Evolutionary conservation across 2,888 invertebrate species (phyloP), one percentile per base, ranked within the genome.

Genomic region (Cerceris rybyensis): DNA sequence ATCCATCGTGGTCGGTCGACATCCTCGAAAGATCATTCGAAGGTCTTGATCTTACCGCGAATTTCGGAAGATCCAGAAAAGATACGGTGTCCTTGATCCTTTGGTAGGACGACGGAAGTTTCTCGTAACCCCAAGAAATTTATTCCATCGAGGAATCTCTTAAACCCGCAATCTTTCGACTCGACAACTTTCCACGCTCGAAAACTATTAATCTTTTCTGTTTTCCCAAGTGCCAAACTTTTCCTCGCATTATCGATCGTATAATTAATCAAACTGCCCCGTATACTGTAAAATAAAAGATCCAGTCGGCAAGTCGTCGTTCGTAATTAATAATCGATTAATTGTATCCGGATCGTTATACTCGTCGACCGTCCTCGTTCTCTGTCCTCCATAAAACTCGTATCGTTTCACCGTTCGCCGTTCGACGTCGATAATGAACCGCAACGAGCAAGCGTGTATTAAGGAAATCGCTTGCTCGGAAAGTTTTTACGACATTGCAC

Each of bases 1-100:
- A 75, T 65, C 61, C 61, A 49, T 66, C 63, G 60, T 39, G 58
- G 59, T 7, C 64, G 63, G 67, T 42, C 49, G 13, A 14, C 55
- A 55, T 17, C 54, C n/a, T 42, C n/a, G 59, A 54, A 39, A 59
- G 55, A 42, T 72, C 39, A 55, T 9, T 41, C 14, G 59, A 16
- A 43, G 61, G 54, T n/a, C 11, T 58, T 54, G 54, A 54, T 72
- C 46, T 49, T 50, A 54, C 14, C 17, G 50, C 46, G 42, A 54
- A 16, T 6, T 54, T 54, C 16, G 54, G 6, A 17, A 54, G 5
- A 6, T 9, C 54, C 55, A 5, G 6, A 4, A 11, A 55, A 13
- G n/a, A 50, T 55, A 17, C 55, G 9, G 17, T 55, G 14, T 50
- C 50, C 9, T 17, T 17, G 17, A 55, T 17, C 55, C 11, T 46